Percentiles rank a stretch among this genome's conserved stretches.
These are phyloP conservation scores for Dendronephthya gigantea DNA, from an alignment of 64 coral and sea anemone genomes.

Conservation along the genomic window DNA sequence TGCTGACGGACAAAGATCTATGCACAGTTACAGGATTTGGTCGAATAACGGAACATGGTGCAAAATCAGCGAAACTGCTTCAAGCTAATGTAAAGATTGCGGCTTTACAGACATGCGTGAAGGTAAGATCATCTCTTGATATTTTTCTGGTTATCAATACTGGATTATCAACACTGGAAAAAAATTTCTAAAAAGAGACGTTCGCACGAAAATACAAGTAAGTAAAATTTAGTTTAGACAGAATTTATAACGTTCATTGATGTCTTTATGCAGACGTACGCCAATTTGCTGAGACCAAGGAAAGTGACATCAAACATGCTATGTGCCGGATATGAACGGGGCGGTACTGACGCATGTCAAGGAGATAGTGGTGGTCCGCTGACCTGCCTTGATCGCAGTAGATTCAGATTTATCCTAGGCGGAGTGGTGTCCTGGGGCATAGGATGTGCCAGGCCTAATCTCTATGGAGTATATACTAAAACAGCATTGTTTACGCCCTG, in stretches of 20 bases:
- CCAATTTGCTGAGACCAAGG: not conserved
- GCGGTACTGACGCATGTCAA: conserved; percentile 52
- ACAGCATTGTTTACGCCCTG: conserved; percentile 20
- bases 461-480: conserved; percentile 52
- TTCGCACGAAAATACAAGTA: too few relatives aligned
- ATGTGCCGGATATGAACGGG: conserved; percentile 39
- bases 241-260: not conserved
- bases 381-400: conserved; percentile 7
- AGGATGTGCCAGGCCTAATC: conserved; percentile 39
- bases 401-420: conserved; percentile 27
- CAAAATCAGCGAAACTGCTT: conserved; percentile 1
- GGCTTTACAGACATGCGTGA: conserved; percentile 4
- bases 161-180: too few relatives aligned
- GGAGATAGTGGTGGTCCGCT: conserved; percentile 65
- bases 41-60: not conserved
- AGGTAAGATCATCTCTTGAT: not conserved
- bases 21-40: conserved; percentile 58
- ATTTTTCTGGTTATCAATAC: too few relatives aligned
- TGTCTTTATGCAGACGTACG: not conserved
- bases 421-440: conserved; percentile 55
- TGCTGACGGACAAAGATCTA: not conserved
- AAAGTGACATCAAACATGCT: conserved; percentile 21
- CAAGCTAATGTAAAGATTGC: conserved; percentile 41
- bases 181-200: too few relatives aligned
- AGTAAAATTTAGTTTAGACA: too few relatives aligned